Percentiles rank a stretch among this genome's conserved stretches.
phyloP scores from a whole-genome alignment of 1,140 invertebrate species.

The Bombus picipes region DNA sequence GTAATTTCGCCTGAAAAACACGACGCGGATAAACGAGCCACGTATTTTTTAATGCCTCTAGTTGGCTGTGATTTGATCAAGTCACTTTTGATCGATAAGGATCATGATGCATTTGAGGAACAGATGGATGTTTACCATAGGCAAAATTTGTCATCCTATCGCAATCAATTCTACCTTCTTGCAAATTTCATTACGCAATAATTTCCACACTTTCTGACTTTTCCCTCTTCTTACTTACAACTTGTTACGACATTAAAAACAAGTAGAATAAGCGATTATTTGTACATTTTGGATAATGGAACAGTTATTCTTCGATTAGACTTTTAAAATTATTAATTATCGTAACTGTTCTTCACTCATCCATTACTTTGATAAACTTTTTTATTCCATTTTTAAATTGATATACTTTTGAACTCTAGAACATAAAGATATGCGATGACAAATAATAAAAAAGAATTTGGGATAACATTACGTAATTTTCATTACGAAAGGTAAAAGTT shows the following conservation, averaged over 20 bases:
- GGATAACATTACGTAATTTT: not conserved
- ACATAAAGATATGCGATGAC: not conserved
- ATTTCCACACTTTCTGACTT: no score
- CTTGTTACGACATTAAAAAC: no score
- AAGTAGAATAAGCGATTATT: no score
- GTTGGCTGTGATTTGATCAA: not conserved
- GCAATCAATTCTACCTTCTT: not conserved
- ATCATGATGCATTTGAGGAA: not conserved
- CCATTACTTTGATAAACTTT: no score
- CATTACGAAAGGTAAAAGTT: accelerated
- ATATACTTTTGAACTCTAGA: not conserved
- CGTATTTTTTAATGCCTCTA: not conserved
- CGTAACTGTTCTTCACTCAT: not conserved
- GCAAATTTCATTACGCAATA: not conserved
- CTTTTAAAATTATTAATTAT: not conserved
- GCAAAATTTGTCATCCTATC: no score
- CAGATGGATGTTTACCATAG: not conserved
- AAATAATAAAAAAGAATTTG: not conserved
- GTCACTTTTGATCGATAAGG: not conserved
- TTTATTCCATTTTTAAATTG: not conserved
- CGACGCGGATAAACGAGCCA: slow-evolving; percentile 2
- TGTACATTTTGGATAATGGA: not conserved
- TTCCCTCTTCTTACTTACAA: no score
- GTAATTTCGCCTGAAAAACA: slow-evolving; percentile 15
- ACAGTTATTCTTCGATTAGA: not conserved